Evolutionary conservation across 2,113 vertebrate species (phyloP).

Genomic region (Malurus alboscapulatus): DNA sequence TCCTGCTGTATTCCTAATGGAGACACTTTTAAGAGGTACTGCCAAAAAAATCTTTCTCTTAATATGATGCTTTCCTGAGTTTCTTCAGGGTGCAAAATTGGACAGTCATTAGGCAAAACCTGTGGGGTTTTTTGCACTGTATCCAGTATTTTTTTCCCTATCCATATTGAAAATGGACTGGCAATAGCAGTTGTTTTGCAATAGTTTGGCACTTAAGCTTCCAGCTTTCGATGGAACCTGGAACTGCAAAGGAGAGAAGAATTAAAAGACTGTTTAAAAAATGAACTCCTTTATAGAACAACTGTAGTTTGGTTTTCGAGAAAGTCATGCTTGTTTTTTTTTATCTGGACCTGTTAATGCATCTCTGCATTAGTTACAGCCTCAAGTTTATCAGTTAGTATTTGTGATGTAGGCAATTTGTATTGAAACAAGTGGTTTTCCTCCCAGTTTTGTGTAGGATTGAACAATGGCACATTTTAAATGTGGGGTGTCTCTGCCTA

Average conservation of each 20-base stretch:
- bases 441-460: conserved; percentile 11
- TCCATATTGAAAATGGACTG: neutral
- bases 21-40: neutral
- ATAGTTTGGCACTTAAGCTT: neutral
- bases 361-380: neutral
- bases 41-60: neutral
- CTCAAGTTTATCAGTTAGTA: neutral
- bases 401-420: neutral
- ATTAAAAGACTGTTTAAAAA: neutral
- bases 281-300: neutral
- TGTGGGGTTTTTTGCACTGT: neutral
- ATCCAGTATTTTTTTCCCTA: neutral
- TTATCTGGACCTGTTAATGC: neutral
- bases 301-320: neutral
- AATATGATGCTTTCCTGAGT: neutral
- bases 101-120: neutral
- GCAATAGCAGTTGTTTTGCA: neutral
- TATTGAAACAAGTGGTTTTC: conserved; percentile 10
- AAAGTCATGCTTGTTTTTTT: neutral
- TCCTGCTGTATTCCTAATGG: neutral
- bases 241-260: neutral
- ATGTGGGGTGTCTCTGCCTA: conserved; percentile 42
- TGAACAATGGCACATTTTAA: conserved; percentile 45
- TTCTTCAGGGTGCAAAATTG: neutral
- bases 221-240: neutral